Evolutionary conservation across 2,797 vertebrate genomes (phyloP).

Genomic region (Erethizon dorsatum): DNA sequence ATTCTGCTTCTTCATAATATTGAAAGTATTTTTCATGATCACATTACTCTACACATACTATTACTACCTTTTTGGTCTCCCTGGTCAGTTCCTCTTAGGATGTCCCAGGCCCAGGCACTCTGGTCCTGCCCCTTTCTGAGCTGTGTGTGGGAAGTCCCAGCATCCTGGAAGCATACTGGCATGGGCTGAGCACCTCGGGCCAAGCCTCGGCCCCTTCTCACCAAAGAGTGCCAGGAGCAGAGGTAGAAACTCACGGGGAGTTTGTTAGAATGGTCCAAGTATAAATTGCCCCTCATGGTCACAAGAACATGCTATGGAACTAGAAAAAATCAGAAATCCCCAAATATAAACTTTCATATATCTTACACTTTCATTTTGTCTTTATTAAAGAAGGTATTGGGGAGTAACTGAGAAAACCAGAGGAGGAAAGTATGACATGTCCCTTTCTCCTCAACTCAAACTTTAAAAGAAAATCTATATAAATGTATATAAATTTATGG

Average conservation of each 20-base stretch:
- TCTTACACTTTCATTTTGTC: conserved; percentile 38
- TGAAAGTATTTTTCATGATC: neutral
- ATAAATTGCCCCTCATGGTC: neutral
- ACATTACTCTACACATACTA: neutral
- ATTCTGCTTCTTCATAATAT: conserved; percentile 17
- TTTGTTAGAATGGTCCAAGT: neutral
- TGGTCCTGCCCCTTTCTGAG: neutral
- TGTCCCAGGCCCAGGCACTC: neutral
- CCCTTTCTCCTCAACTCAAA: neutral
- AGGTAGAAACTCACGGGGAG: neutral
- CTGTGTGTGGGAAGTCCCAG: neutral
- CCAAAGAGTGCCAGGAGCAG: neutral
- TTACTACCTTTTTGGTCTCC: neutral
- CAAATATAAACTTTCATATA: neutral
- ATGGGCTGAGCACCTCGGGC: neutral
- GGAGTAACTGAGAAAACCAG: neutral
- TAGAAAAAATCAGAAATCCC: neutral
- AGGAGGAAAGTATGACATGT: neutral
- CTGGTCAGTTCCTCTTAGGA: neutral
- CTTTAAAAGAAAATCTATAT: conserved; percentile 44
- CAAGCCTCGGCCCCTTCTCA: neutral
- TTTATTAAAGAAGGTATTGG: conserved; percentile 14
- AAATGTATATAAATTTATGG: neutral
- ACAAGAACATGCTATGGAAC: neutral
- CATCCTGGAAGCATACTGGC: neutral